These are phyloP conservation scores for Pelusios castaneus DNA, from an alignment of 2,113 vertebrate species.

Conservation along the genomic window DNA sequence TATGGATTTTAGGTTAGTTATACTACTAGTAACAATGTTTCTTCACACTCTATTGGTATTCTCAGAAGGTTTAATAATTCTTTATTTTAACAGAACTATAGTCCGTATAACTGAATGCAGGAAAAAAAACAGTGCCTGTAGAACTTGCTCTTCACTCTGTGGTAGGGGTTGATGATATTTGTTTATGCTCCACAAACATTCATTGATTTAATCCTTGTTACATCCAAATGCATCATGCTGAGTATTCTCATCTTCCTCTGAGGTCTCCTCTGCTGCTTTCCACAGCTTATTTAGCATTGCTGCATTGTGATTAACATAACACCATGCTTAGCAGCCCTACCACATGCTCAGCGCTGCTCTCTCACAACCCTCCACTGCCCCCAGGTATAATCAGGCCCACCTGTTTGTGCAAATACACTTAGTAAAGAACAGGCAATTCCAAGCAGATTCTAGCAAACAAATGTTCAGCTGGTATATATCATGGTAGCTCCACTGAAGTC, in stretches of 20 bases:
- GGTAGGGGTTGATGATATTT: conserved; percentile 44
- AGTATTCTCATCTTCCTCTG: conserved; percentile 38
- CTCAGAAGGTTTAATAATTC: conserved; percentile 33
- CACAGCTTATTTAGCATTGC: conserved; percentile 59
- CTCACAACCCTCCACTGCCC: background rate
- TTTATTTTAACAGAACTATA: conserved; percentile 46
- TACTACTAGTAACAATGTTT: conserved; percentile 25
- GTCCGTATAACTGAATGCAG: conserved; percentile 13
- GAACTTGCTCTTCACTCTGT: conserved; percentile 8
- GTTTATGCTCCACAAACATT: conserved; percentile 47
- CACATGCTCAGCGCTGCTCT: conserved; percentile 33
- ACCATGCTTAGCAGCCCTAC: conserved; percentile 44
- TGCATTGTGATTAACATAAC: conserved; percentile 61
- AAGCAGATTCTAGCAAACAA: conserved; percentile 23
- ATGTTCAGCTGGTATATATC: conserved; percentile 20
- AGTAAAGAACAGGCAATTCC: conserved; percentile 39
- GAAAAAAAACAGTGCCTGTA: conserved; percentile 6
- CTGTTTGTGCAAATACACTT: conserved; percentile 18
- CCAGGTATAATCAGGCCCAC: background rate
- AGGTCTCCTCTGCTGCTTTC: conserved; percentile 41
- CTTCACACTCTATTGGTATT: background rate
- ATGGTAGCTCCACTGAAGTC: background rate
- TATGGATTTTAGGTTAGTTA: conserved; percentile 30
- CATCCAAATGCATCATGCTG: conserved; percentile 39
- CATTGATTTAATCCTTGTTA: conserved; percentile 26